phyloP scores from a whole-genome alignment of 1,140 invertebrate genomes.

The Piezodorus guildinii region DNA sequence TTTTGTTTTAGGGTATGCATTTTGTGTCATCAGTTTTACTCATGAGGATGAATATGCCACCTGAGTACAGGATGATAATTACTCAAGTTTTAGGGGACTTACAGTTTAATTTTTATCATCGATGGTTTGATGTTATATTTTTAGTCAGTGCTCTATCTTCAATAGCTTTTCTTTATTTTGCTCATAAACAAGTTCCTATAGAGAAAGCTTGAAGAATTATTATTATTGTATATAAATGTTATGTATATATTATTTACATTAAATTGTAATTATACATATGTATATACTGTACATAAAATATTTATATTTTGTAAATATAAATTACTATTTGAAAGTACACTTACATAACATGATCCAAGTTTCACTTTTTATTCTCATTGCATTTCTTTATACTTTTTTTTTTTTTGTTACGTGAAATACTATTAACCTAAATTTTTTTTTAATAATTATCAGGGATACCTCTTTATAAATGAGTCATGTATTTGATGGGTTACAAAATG shows the following conservation, averaged over 20 bases:
- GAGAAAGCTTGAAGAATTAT: conserved; percentile 31
- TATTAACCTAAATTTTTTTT: too few species aligned
- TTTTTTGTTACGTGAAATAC: too few species aligned
- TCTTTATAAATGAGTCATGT: too few species aligned
- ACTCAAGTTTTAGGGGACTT: conserved; percentile 95
- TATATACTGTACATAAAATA: not conserved
- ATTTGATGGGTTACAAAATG: too few species aligned
- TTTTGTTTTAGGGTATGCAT: conserved; percentile 81
- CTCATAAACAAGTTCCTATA: conserved; percentile 67
- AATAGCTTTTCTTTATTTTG: conserved; percentile 89
- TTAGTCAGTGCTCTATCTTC: conserved; percentile 91
- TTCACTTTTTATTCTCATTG: too few species aligned
- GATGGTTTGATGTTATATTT: conserved; percentile 99
- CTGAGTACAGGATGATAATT: conserved; percentile 93
- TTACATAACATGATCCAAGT: too few species aligned
- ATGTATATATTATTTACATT: too few species aligned
- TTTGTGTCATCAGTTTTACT: conserved; percentile 96
- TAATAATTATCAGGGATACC: too few species aligned
- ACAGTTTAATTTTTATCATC: conserved; percentile 99
- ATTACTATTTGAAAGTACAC: too few species aligned
- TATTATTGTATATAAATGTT: too few species aligned
- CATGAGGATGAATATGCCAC: conserved; percentile 99
- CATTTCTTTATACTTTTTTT: too few species aligned
- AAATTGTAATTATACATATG: not conserved
- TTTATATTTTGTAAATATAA: too few species aligned